A percentile compares a stretch with the other conserved stretches of the same genome.
phyloP scores from a whole-genome alignment of 2,113 vertebrate species.

The Pseudopodoces humilis region DNA sequence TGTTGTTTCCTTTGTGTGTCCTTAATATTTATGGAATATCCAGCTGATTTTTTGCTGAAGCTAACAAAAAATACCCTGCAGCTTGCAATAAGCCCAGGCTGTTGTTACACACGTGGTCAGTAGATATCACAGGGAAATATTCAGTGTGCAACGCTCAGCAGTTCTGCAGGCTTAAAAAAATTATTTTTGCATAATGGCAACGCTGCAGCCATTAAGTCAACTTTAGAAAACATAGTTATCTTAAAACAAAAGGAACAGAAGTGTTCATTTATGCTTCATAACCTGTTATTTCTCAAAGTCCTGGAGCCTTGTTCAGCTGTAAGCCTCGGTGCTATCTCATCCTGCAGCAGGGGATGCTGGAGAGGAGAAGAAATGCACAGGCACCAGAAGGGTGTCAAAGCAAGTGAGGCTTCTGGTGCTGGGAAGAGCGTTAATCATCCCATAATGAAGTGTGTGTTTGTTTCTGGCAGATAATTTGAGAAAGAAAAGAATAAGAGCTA shows the following conservation, averaged over 20 bases:
- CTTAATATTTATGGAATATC: slow-evolving; percentile 48
- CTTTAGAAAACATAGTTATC: neutral
- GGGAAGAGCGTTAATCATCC: neutral
- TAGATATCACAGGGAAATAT: neutral
- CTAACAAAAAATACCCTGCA: neutral
- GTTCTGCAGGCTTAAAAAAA: slow-evolving; percentile 16
- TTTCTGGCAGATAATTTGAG: neutral
- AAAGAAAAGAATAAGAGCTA: neutral
- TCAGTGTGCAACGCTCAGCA: neutral
- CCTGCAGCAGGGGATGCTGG: neutral
- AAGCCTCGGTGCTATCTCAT: neutral
- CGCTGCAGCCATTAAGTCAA: neutral
- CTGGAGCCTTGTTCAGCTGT: neutral
- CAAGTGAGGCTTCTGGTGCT: neutral
- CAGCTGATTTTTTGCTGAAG: slow-evolving; percentile 52
- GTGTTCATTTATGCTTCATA: neutral
- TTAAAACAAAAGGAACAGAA: neutral
- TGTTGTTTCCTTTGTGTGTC: neutral
- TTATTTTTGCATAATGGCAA: neutral
- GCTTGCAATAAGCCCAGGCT: slow-evolving; percentile 9
- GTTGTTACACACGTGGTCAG: neutral
- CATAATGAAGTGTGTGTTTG: neutral
- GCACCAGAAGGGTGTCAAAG: neutral
- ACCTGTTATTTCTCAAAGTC: neutral
- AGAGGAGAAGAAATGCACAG: neutral